Base-by-base conservation (phyloP, 2,113 vertebrate species). In the Gasterosteus nipponicus region DNA sequence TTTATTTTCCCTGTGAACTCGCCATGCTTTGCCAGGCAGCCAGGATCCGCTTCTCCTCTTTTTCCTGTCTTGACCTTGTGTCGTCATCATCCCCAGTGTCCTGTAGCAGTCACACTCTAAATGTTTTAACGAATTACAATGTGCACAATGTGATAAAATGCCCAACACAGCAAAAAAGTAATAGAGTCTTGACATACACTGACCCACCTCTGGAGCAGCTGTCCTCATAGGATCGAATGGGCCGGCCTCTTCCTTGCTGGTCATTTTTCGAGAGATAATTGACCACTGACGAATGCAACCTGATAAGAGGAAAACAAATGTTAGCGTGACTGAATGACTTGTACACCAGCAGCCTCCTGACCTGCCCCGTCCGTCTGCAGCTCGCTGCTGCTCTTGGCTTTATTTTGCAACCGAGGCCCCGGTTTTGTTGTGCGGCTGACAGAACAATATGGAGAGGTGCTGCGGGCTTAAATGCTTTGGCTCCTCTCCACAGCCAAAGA, bases 11-110 rank as follows among this genome's bases (percentile, higher is more conserved):
- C 35, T 10, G 0, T 54, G 18, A 26, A 46, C 95, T 93, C 81
- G 96, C 92, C 95, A 96, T 96, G 59, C 89, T 95, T 60, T 94
- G 93, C 95, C 96, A 96, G 60, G 95, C 94, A 16, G 84, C 93
- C 66, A 96, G 93, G 63, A 96, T 94, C 58, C 89, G 87, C 49
- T 94, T 93, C 75, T 95, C 95, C 64, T 96, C 95, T 62, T 91
- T 90, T 10, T 95, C 91, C 41, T 90, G 82, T 76, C 91, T 93
- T 42, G 86, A 86, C 70, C 83, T 91, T n/a, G 84, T 89, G 73
- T 92, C 91, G 26, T 81, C 91, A 26, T 81, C 76, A 82, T 91
- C 92, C 72, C 83, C 91, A 69, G 89, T 87, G 51, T 89, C 90
- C 94, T 95, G 87, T 18, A 38, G n/a, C 67, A 53, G 49, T 12